Base-by-base conservation (phyloP, 2,113 vertebrate genomes). In the Porphyrio hochstetteri region DNA sequence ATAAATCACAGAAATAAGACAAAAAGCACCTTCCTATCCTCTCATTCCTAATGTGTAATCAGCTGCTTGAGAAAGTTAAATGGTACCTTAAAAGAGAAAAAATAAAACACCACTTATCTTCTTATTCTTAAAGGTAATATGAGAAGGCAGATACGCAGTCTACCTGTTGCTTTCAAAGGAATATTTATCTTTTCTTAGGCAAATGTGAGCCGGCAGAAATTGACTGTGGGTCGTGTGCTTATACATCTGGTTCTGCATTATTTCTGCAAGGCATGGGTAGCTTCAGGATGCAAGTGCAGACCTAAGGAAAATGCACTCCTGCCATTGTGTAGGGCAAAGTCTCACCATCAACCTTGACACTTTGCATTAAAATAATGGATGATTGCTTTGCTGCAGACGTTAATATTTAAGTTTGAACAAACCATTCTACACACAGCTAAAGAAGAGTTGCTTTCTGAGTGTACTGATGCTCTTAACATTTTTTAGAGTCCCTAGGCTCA, bases 1-100 rank as follows among this genome's bases (percentile, higher is more conserved):
- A 78, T 93, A 94, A 90, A 93, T 95, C 90, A 95, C 18, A 42
- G 75, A 86, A 63, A 80, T 36, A 93, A 92, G 69, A 92, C 75
- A 92, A 92, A 93, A 96, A 81, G 6, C 60, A 81, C 46, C 59
- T 10, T 83, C 33, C 68, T 52, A 14, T 60, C 21, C 64, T 92
- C 68, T 56, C 65, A 13, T 71, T 84, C 74, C 84, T 90, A 88
- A 74, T 53, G 33, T 10, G 46, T 27, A 83, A 90, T 88, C 90
- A 94, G 71, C 67, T 93, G 63, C 86, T 88, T 67, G 46, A 50
- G 23, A 74, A 93, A 81, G 88, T 60, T 95, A 90, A 95, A 95
- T 64, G 52, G 27, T 38, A 88, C 46, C 50, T 86, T 70, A 82
- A 92, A 91, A 80, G 71, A 70, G 44, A 83, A 91, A 80, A 84